Percentiles rank a stretch among this genome's conserved stretches.
phyloP scores from a whole-genome alignment of 2,888 invertebrate species.

The Spilarctia lutea region DNA sequence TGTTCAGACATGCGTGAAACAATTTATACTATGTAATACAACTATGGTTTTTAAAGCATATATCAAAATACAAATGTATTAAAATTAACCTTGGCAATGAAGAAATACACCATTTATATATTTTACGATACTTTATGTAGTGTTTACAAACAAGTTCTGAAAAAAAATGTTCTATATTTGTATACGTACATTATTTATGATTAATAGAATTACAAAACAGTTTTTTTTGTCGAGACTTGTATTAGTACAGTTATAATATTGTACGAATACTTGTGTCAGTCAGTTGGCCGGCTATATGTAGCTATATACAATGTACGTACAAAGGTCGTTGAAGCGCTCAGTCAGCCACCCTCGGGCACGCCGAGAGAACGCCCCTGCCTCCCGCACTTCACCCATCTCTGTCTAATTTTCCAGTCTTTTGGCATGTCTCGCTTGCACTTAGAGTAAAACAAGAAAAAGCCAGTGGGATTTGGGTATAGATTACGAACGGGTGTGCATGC shows the following conservation, averaged over 20 bases:
- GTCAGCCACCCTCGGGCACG: conserved; percentile 16
- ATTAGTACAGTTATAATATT: neutral
- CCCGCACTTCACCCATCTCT: conserved; percentile 18
- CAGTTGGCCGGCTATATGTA: conserved; percentile 10
- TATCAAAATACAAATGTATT: neutral
- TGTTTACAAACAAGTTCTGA: conserved; percentile 1
- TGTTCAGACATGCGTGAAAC: neutral
- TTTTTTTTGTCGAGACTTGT: conserved; percentile 1
- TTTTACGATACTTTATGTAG: neutral
- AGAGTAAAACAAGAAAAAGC: conserved; percentile 6
- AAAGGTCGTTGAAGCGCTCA: conserved; percentile 15
- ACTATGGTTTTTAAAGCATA: neutral
- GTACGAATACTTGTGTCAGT: conserved; percentile 14
- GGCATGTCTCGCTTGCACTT: conserved; percentile 17
- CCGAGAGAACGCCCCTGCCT: conserved; percentile 14
- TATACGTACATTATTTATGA: neutral
- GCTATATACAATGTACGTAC: neutral
- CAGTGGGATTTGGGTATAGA: conserved; percentile 16
- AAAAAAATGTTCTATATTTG: neutral
- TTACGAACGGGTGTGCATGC: conserved; percentile 13
- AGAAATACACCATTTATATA: neutral
- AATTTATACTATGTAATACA: neutral
- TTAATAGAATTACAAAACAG: conserved; percentile 3
- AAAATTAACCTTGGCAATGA: neutral
- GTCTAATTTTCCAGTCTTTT: conserved; percentile 17